Evolutionary conservation across 2,113 vertebrate species (phyloP).

Genomic region (Machaerirhynchus nigripectus): DNA sequence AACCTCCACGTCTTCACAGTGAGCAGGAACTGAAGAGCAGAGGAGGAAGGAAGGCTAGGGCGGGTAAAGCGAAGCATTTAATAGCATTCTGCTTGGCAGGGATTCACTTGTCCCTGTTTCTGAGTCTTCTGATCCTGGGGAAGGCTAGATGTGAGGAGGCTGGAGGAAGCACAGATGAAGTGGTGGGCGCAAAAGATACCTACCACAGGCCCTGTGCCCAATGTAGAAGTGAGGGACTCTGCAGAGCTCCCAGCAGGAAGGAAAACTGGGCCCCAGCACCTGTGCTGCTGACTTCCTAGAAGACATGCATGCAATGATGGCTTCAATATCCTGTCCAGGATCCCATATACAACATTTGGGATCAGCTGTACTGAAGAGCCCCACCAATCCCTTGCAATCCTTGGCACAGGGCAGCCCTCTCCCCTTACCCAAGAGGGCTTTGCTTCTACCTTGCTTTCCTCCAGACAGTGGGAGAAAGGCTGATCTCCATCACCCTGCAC

Average conservation of each 20-base stretch:
- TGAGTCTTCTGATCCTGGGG: neutral
- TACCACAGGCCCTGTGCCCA: neutral
- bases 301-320: neutral
- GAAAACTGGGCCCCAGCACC: neutral
- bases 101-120: neutral
- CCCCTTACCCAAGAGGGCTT: neutral
- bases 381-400: neutral
- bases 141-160: neutral
- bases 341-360: neutral
- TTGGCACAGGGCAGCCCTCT: neutral
- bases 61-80: neutral
- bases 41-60: neutral
- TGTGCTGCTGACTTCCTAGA: neutral
- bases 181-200: neutral
- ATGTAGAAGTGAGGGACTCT: neutral
- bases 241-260: neutral
- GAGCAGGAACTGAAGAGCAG: neutral
- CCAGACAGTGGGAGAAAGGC: neutral
- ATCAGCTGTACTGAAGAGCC: neutral
- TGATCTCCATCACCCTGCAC: neutral
- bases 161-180: neutral
- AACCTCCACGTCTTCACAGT: neutral
- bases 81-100: neutral
- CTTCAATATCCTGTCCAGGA: neutral
- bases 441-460: neutral